Conservation (phyloP, 2,113 vertebrate genomes). For the Mastomys coucha region DNA sequence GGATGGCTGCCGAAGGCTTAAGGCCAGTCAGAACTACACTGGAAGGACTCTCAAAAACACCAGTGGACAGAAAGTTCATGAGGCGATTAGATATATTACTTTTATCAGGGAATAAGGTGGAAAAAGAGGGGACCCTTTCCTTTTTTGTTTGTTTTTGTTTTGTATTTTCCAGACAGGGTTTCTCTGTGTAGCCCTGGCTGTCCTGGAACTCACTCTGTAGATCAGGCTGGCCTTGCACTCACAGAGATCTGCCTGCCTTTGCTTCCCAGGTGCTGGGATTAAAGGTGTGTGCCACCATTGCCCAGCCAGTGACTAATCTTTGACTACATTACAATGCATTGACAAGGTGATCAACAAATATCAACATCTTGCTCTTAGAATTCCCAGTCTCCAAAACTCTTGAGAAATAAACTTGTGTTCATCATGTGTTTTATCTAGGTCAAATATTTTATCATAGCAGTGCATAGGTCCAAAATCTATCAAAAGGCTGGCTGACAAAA, state of each 20-base stretch:
- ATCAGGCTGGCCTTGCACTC: neutral
- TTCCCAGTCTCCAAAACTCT: neutral
- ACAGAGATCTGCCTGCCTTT: neutral
- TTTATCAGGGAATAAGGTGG: neutral
- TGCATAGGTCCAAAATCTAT: neutral
- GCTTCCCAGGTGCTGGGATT: neutral
- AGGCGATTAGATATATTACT: neutral
- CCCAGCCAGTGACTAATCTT: neutral
- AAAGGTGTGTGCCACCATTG: neutral
- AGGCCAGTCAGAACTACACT: neutral
- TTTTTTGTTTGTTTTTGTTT: neutral
- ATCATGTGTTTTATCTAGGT: neutral
- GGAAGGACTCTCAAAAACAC: neutral
- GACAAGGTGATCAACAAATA: neutral
- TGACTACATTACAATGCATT: neutral
- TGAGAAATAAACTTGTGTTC: neutral
- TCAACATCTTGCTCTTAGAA: neutral
- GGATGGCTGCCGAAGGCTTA: neutral
- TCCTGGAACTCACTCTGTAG: neutral
- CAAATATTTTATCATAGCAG: neutral
- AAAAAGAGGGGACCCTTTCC: neutral
- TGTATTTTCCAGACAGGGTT: neutral
- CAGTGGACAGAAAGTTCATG: neutral
- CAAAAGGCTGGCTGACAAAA: neutral
- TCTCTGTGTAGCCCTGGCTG: neutral